Evolutionary conservation across 1,140 invertebrate genomes (phyloP), one percentile per base, ranked within the genome.

Genomic region (Agrilus planipennis): DNA sequence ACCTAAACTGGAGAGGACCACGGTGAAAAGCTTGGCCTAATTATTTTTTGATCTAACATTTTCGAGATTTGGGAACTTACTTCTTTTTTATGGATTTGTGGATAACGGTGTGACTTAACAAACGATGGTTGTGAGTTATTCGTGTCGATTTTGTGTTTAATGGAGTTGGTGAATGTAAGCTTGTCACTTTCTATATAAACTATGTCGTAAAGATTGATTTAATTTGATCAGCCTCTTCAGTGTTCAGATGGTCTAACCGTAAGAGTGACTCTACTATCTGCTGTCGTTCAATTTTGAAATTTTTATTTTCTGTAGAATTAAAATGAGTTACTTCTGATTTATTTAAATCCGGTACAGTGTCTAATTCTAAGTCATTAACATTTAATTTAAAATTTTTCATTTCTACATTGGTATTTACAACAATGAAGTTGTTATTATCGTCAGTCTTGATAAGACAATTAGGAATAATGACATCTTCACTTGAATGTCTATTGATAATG

Each of bases 31-130:
- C 29, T 41, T 40, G 45, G 37, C 36, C 49, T 44, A 29, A 56
- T 54, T 14, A 52, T 48, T 7, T 39, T 45, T 11, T 54, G 39
- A 12, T 41, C 14, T 34, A 53, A 22, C 45, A 55, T 34, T 45
- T 34, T 44, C n/a, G 39, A 12, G 12, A 44, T 25, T 44, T 44
- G 42, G 2, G 25, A 34, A 17, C 36, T 17, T 28, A 40, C 37
- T 35, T 49, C 40, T 38, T 52, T 44, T 40, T 57, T 54, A 30
- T 45, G 42, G 21, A 36, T 19, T 5, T 51, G 27, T 1, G 52
- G 55, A 34, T 55, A 36, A 15, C 54, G 37, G 25, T 58, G 57
- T 5, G 46, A 50, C 49, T 58, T 58, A 12, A 44, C 34, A 46
- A 53, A 60, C 21, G n/a, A n/a, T n/a, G 52, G 49, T 10, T n/a